These are phyloP conservation scores for Electrona antarctica DNA, from an alignment of 2,113 vertebrate species.

Conservation along the genomic window DNA sequence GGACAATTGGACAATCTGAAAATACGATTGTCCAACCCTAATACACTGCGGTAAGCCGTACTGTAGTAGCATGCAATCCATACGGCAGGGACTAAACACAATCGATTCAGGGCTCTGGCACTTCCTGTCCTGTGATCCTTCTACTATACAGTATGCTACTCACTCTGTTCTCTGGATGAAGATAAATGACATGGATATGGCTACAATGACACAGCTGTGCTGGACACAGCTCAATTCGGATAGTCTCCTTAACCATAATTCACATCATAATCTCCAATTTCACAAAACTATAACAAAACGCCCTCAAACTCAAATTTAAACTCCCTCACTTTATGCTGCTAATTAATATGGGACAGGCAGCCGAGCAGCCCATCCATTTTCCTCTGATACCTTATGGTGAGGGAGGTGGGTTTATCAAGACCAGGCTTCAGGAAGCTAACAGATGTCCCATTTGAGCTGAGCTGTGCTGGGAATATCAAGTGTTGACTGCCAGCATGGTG, in stretches of 20 bases:
- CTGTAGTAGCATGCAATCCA: constrained; percentile 5
- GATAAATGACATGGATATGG: not conserved
- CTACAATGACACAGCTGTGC: not conserved
- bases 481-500: constrained; percentile 38
- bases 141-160: not conserved
- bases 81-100: not conserved
- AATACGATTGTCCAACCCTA: too few relatives aligned
- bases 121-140: constrained; percentile 7
- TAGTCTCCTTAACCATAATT: not conserved
- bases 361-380: constrained; percentile 46
- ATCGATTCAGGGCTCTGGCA: constrained; percentile 19
- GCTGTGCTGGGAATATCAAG: constrained; percentile 69
- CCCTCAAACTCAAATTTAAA: constrained; percentile 6
- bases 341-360: constrained; percentile 53
- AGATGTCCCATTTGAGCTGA: constrained; percentile 66
- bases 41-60: not conserved
- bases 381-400: constrained; percentile 39
- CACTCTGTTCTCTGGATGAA: not conserved
- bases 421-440: constrained; percentile 61
- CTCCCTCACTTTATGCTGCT: constrained; percentile 21
- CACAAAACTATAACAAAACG: not conserved
- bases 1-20: too few relatives aligned
- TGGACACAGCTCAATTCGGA: not conserved
- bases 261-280: not conserved
- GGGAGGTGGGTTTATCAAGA: constrained; percentile 45